phyloP scores from a whole-genome alignment of 2,888 invertebrate genomes.

The Acronicta alni region DNA sequence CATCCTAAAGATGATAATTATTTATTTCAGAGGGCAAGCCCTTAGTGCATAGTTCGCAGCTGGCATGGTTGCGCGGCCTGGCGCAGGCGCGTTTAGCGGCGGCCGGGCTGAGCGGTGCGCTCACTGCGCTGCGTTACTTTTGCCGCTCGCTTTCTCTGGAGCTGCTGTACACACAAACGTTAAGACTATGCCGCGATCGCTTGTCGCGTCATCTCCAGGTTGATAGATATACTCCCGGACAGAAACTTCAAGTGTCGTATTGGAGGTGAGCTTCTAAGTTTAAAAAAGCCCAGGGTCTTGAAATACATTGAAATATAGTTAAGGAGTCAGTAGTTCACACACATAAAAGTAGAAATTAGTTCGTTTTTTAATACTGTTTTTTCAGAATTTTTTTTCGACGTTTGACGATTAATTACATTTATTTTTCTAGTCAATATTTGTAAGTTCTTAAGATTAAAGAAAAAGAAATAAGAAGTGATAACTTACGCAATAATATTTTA shows the following conservation, averaged over 20 bases:
- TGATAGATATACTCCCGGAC: conserved; percentile 97
- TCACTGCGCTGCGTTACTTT: conserved; percentile 94
- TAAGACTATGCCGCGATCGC: conserved; percentile 95
- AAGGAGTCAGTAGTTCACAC: too few relatives aligned
- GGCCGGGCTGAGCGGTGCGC: conserved; percentile 93
- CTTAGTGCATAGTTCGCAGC: conserved; percentile 97
- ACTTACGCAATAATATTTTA: too few relatives aligned
- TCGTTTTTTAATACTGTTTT: too few relatives aligned
- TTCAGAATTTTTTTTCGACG: too few relatives aligned
- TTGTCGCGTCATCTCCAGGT: conserved; percentile 96
- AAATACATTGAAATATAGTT: too few relatives aligned
- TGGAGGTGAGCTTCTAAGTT: conserved; percentile 91
- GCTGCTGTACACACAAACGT: conserved; percentile 95
- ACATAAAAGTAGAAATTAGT: too few relatives aligned
- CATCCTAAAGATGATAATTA: neutral
- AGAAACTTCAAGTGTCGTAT: conserved; percentile 97
- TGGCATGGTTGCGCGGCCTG: conserved; percentile 97
- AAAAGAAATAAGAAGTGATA: too few relatives aligned
- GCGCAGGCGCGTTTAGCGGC: conserved; percentile 95
- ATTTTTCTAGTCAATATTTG: too few relatives aligned
- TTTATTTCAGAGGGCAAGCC: conserved; percentile 95
- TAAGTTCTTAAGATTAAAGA: too few relatives aligned
- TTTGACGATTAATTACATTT: too few relatives aligned
- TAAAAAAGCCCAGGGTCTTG: too few relatives aligned
- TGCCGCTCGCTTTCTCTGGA: conserved; percentile 98